Base-by-base conservation (phyloP, 2,888 invertebrate species). In the Conistra vaccinii region DNA sequence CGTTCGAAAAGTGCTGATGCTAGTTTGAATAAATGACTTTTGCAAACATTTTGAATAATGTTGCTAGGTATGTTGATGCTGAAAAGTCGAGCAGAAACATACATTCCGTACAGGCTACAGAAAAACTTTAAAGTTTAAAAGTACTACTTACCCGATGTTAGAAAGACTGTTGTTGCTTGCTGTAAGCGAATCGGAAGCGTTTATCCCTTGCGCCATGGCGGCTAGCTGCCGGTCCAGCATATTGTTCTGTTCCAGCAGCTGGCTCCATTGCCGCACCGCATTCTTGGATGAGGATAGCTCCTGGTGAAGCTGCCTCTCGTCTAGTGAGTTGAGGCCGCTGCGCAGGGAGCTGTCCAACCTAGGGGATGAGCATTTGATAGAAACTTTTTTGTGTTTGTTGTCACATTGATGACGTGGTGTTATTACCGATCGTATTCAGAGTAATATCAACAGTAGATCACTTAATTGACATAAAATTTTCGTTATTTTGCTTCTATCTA, bases 291-390 rank as follows among this genome's bases (percentile, higher is more conserved):
- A 95, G 0, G 96, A 94, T 26, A 96, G 88, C 88, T 97, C 96
- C 78, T 96, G 96, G 0, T 93, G 95, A 7, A 96, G 91, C 83
- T 96, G 96, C 83, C 94, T 91, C 89, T 96, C 96, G 89, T 96
- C 96, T 73, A 96, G 84, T 1, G 96, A 96, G 88, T 96, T 96
- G 57, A 96, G 91, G 61, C 96, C 96, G 84, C 96, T 96, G 66
- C 96, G 95, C 1, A 96, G 92, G 5, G 96, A 96, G 82, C 96
- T 96, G 89, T 96, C 96, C 92, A 96, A 87, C 88, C 96, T 96
- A 62, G 10, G 65, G 39, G 20, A 35, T 62, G 55, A 77, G 62
- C 39, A 79, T 62, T 61, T 48, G 12, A 71, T 62, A 32, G 26
- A 32, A 55, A 0, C 23, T 55, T 71, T 78, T 48, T 42, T 55